Base-by-base conservation (phyloP, 2,797 vertebrate genomes). In the Phylloscopus collybita region DNA sequence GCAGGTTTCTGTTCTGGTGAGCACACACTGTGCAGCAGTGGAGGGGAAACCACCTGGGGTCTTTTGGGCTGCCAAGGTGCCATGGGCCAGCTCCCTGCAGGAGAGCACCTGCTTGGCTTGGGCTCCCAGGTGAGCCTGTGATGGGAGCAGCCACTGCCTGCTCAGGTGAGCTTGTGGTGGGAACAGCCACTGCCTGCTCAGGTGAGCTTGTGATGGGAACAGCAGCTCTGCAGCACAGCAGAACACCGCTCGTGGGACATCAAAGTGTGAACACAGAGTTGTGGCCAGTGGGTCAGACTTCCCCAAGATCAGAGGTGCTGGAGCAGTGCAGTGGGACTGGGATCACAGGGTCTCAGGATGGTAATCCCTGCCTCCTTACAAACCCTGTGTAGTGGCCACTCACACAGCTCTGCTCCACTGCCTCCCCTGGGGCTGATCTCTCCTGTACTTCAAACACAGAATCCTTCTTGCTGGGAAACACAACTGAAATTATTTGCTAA, bases 221-320 rank as follows among this genome's bases (percentile, higher is more conserved):
- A 59, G 57, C 44, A 6, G 5, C 38, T 67, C 34, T 90, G 65
- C 40, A 32, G 6, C 23, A 16, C 27, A 40, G 50, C 66, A 56
- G 53, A 34, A 5, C 18, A 7, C 0, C 0, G 62, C 36, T 86
- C 30, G 3, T 0, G 1, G 21, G 38, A 44, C 13, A 13, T 22
- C 30, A 2, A 15, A 40, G 19, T 10, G 8, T 49, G 53, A 78
- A 8, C 47, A 13, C 17, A 16, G 42, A 53, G 21, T 12, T 51
- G 44, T 29, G 45, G 22, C n/a, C 5, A 3, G 16, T 3, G 23
- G 11, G n/a, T 12, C 0, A 0, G 16, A 20, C 4, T 19, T 53
- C 26, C 21, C n/a, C 26, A 18, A n/a, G 56, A 4, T 16, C 47
- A 16, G 51, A 25, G 0, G 0, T 17, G 56, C n/a, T 42, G 51